Base-by-base conservation (phyloP, 2,888 invertebrate species). In the Drosophila leonis region DNA sequence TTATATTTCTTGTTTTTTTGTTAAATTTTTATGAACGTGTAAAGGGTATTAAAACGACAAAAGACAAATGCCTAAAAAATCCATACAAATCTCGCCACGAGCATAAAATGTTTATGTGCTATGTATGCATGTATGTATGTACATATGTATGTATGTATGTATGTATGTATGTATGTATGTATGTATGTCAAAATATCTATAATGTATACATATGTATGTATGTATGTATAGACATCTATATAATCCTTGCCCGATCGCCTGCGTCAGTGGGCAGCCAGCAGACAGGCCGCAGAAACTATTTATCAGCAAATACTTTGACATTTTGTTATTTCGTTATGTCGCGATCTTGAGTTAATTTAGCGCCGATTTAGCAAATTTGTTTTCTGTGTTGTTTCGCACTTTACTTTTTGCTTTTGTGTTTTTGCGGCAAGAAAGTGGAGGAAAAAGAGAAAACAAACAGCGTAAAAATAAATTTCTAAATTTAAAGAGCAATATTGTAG, bases 291-390 rank as follows among this genome's bases (percentile, higher is more conserved):
- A 37, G 42, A 73, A 62, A 68, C 76, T 69, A 75, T 78, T 77
- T 78, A 78, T 78, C 68, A 69, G 60, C 52, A 56, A 68, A 84
- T 68, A 61, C 55, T 78, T 84, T 72, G 65, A 70, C 67, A 83
- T 75, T 80, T 75, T 80, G 65, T 54, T 61, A 69, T 75, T 68
- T 62, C 60, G 51, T 63, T 81, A 18, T 54, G 65, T 48, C 33
- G 54, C 57, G 77, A 74, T 80, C 80, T 78, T 68, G 72, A 70
- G 71, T 85, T 83, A 85, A 83, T 88, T 85, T 67, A 56, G 81
- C 75, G 67, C 59, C 78, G 82, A 85, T 88, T 85, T 85, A 65
- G 71, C 72, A 85, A 85, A 82, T 80, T 78, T 78, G 70, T 69
- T 67, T 65, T 75, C 73, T 62, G 52, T 69, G n/a, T 65, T 72